Percentiles rank a stretch among this genome's conserved stretches.
Evolutionary conservation across 2,797 vertebrate species (phyloP).

Genomic region (Meda fulgida): DNA sequence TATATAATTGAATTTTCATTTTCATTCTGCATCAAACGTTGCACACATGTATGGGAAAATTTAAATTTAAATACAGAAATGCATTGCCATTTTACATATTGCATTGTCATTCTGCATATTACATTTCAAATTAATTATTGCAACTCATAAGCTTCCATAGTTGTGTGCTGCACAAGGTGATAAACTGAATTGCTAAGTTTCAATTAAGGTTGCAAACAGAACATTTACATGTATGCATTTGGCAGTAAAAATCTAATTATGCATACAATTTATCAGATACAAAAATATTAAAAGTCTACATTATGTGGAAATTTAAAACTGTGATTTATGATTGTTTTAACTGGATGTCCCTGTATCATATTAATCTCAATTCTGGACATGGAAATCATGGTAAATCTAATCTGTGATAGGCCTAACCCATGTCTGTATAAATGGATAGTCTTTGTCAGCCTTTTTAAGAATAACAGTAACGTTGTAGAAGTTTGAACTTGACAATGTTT

Average conservation of each 20-base stretch:
- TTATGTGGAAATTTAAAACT: background rate
- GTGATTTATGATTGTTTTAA: background rate
- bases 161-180: too few relatives aligned
- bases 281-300: background rate
- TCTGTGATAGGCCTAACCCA: background rate
- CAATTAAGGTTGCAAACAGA: too few relatives aligned
- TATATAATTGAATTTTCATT: too few relatives aligned
- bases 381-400: background rate
- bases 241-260: background rate
- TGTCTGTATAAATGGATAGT: background rate
- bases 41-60: too few relatives aligned
- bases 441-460: background rate
- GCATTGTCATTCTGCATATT: too few relatives aligned
- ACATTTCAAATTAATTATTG: too few relatives aligned
- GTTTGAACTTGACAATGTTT: background rate
- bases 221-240: background rate
- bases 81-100: too few relatives aligned
- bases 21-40: too few relatives aligned
- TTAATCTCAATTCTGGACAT: background rate
- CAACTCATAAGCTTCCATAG: too few relatives aligned
- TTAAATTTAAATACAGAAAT: too few relatives aligned
- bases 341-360: background rate
- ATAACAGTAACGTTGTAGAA: background rate
- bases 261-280: background rate
- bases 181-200: background rate